Evolutionary conservation across 2,113 vertebrate species (phyloP).

Genomic region (Myotis brandtii): DNA sequence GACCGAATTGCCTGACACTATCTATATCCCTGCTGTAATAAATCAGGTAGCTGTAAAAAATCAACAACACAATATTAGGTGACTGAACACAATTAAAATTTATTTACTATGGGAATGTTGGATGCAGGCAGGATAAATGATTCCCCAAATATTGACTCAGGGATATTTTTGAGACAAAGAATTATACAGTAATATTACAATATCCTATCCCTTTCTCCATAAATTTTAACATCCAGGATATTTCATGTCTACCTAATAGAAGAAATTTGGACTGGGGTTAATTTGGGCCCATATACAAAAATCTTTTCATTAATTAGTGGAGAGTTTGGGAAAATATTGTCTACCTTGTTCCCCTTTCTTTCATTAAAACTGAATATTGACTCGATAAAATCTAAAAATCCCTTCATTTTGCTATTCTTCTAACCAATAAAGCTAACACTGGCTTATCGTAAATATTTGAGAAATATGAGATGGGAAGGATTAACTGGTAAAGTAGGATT

Average conservation of each 20-base stretch:
- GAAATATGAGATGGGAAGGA: background rate
- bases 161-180: background rate
- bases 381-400: background rate
- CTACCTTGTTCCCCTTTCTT: background rate
- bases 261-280: background rate
- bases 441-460: background rate
- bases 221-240: background rate
- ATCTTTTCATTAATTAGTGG: conserved; percentile 7
- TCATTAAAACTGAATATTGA: conserved; percentile 15
- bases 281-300: background rate
- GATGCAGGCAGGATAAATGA: background rate
- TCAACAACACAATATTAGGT: background rate
- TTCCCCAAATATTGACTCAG: background rate
- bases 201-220: background rate
- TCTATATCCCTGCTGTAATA: background rate
- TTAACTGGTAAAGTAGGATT: background rate
- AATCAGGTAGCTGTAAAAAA: background rate
- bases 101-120: background rate
- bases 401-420: background rate
- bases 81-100: background rate
- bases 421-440: background rate
- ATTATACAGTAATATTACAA: background rate
- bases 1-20: background rate
- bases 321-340: background rate
- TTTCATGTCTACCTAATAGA: background rate